Conservation (phyloP, 2,113 vertebrate genomes). For the Hemiscyllium ocellatum region DNA sequence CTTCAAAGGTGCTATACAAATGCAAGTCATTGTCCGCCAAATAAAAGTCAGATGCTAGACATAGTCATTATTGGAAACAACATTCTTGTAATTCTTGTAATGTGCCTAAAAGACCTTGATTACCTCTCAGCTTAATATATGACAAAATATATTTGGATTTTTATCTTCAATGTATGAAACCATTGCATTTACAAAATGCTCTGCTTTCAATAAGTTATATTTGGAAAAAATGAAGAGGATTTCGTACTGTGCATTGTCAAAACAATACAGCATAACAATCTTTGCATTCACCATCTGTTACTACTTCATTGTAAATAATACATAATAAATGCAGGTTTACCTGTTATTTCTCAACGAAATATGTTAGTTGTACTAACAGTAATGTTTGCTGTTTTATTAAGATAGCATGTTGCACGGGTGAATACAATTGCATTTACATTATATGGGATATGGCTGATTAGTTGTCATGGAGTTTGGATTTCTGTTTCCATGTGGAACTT, state of each 20-base stretch:
- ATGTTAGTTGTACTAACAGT: not conserved
- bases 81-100: not conserved
- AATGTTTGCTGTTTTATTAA: not conserved
- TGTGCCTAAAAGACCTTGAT: not conserved
- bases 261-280: not conserved
- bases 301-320: not conserved
- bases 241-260: not conserved
- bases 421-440: not conserved
- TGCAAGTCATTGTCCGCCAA: not conserved
- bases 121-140: not conserved
- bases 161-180: not conserved
- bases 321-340: not conserved
- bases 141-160: not conserved
- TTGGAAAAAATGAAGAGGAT: not conserved
- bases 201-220: too few relatives aligned
- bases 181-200: not conserved
- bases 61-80: not conserved
- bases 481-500: not conserved
- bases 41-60: not conserved
- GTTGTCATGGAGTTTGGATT: not conserved
- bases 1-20: not conserved
- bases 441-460: not conserved
- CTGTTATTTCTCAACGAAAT: too few relatives aligned
- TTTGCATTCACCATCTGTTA: not conserved
- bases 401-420: not conserved